Evolutionary conservation across 2,888 invertebrate genomes (phyloP).

Genomic region (Alsophila aescularia): DNA sequence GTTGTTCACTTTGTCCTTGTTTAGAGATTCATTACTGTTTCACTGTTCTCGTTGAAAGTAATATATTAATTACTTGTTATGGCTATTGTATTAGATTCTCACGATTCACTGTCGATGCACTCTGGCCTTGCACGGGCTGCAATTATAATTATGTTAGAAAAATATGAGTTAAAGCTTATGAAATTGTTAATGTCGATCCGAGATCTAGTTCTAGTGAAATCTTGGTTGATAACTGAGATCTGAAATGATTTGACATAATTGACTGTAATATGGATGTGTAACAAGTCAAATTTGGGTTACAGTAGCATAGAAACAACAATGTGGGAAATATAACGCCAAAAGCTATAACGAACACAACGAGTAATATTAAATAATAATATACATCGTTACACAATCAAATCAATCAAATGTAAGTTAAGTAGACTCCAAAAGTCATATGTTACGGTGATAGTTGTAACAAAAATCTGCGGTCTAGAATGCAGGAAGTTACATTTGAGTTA

Average conservation of each 20-base stretch:
- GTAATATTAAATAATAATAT: no score
- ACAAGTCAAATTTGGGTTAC: no score
- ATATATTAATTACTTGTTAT: slow-evolving; percentile 35
- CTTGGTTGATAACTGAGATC: no score
- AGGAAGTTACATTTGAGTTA: slow-evolving; percentile 16
- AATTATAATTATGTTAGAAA: slow-evolving; percentile 37
- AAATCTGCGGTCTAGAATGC: background rate
- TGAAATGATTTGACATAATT: no score
- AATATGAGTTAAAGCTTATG: slow-evolving; percentile 1
- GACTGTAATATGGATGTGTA: no score
- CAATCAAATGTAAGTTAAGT: no score
- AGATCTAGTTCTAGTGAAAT: no score
- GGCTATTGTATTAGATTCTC: slow-evolving; percentile 50
- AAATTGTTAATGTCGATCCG: slow-evolving; percentile 6
- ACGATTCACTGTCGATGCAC: slow-evolving; percentile 52
- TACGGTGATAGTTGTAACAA: background rate
- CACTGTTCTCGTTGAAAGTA: slow-evolving; percentile 43
- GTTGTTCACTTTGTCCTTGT: background rate
- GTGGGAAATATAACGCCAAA: no score
- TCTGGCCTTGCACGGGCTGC: slow-evolving; percentile 51
- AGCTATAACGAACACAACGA: no score
- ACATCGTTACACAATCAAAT: no score
- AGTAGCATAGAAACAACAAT: no score
- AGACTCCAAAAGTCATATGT: no score
- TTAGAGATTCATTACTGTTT: slow-evolving; percentile 16